Conservation (phyloP, 2,888 invertebrate species). For the Euplagia quadripunctaria region DNA sequence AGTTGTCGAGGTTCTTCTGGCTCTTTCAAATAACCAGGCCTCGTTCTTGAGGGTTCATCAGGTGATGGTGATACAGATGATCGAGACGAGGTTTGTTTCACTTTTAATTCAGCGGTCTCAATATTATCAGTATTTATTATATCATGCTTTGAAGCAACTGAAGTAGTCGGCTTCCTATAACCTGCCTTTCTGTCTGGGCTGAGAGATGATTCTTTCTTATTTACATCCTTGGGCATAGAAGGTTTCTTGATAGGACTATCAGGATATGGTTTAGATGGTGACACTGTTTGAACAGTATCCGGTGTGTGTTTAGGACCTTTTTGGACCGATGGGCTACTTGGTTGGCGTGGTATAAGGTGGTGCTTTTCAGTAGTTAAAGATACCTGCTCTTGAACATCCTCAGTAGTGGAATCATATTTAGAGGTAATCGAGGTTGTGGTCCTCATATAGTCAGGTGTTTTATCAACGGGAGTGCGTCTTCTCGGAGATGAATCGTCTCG, state of each 20-base stretch:
- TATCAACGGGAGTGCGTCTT: slow-evolving; percentile 25
- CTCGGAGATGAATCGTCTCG: slow-evolving; percentile 39
- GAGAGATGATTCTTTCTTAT: slow-evolving; percentile 21
- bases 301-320: slow-evolving; percentile 14
- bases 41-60: slow-evolving; percentile 28
- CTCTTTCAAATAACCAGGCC: slow-evolving; percentile 32
- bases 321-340: slow-evolving; percentile 23
- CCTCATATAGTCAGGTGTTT: slow-evolving; percentile 39
- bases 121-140: slow-evolving; percentile 39
- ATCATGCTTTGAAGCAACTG: slow-evolving; percentile 44
- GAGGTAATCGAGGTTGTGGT: slow-evolving; percentile 42
- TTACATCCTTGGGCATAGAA: slow-evolving; percentile 14
- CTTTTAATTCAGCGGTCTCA: slow-evolving; percentile 31
- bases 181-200: slow-evolving; percentile 55
- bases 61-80: slow-evolving; percentile 42
- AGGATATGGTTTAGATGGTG: slow-evolving; percentile 21
- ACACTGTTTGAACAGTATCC: slow-evolving; percentile 16
- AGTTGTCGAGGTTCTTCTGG: slow-evolving; percentile 52
- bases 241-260: slow-evolving; percentile 17
- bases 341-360: slow-evolving; percentile 15
- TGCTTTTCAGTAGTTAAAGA: slow-evolving; percentile 30
- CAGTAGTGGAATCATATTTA: slow-evolving; percentile 40
- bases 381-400: slow-evolving; percentile 41
- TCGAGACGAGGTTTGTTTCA: slow-evolving; percentile 29
- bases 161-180: slow-evolving; percentile 44